Evolutionary conservation across 2,113 vertebrate species (phyloP).

Genomic region (Phaethornis superciliosus): DNA sequence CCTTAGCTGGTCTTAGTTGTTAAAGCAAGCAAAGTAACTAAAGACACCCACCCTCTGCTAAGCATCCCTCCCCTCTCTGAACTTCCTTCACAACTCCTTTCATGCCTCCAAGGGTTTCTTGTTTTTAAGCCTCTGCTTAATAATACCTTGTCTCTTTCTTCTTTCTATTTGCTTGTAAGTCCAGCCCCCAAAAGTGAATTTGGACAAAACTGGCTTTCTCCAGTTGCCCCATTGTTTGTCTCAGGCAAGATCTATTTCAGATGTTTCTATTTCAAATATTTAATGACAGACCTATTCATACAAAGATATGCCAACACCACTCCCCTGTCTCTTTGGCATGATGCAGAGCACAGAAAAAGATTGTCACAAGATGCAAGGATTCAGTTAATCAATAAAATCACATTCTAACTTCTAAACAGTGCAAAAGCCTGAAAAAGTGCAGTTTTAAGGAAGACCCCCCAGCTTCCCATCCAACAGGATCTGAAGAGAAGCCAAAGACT

Average conservation of each 20-base stretch:
- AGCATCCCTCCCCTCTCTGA: background rate
- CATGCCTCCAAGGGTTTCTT: background rate
- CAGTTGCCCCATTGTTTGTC: conserved; percentile 66
- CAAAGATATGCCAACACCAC: conserved; percentile 69
- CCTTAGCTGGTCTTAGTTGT: background rate
- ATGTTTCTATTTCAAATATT: conserved; percentile 72
- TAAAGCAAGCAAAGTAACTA: background rate
- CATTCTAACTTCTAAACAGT: conserved; percentile 2
- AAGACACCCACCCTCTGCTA: background rate
- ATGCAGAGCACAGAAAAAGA: conserved; percentile 55
- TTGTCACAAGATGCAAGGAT: conserved; percentile 40
- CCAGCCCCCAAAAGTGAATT: conserved; percentile 10
- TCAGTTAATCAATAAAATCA: conserved; percentile 37
- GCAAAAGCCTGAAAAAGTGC: background rate
- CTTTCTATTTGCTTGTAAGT: conserved; percentile 4
- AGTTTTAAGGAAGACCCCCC: background rate
- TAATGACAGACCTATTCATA: conserved; percentile 73
- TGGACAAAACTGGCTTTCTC: conserved; percentile 64
- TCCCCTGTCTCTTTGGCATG: conserved; percentile 62
- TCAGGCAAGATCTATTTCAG: conserved; percentile 70
- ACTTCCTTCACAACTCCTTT: background rate
- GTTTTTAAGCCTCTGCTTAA: background rate
- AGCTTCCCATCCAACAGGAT: background rate
- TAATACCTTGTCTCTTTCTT: background rate
- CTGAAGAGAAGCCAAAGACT: background rate